Percentiles rank a stretch among this genome's conserved stretches.
Evolutionary conservation across 1,140 invertebrate genomes (phyloP).

Genomic region (Amphibalanus amphitrite): DNA sequence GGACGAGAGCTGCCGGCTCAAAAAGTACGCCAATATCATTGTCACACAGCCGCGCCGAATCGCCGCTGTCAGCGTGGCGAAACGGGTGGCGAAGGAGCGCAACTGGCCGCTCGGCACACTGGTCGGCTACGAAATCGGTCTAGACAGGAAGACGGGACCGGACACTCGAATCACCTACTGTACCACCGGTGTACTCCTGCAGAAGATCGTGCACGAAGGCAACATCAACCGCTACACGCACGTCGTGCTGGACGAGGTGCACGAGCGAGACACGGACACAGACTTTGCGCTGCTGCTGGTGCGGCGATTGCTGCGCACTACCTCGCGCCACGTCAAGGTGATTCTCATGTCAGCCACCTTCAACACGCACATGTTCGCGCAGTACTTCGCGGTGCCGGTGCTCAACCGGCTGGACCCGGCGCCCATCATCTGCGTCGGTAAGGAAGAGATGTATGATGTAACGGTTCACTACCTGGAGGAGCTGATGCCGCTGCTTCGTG

Average conservation of each 20-base stretch:
- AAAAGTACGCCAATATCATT: conserved; percentile 54
- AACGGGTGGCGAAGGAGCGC: conserved; percentile 37
- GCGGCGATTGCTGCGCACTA: conserved; percentile 48
- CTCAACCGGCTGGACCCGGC: conserved; percentile 28
- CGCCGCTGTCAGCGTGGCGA: conserved; percentile 60
- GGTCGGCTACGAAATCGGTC: conserved; percentile 64
- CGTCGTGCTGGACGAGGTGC: conserved; percentile 85
- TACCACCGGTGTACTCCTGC: conserved; percentile 50
- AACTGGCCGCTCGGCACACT: conserved; percentile 52
- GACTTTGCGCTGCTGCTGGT: conserved; percentile 79
- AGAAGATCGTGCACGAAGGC: conserved; percentile 39
- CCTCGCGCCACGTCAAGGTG: conserved; percentile 47
- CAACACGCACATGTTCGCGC: conserved; percentile 29
- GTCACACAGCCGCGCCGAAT: conserved; percentile 75
- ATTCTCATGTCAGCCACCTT: conserved; percentile 45
- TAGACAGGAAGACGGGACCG: conserved; percentile 32
- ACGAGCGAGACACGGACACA: conserved; percentile 86
- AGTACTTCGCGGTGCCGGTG: conserved; percentile 37
- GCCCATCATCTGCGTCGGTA: conserved; percentile 36
- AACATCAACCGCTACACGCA: conserved; percentile 53
- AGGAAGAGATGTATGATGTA: conserved; percentile 30
- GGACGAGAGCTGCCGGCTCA: conserved; percentile 41
- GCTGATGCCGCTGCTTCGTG: conserved; percentile 11
- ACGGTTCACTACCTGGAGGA: conserved; percentile 52
- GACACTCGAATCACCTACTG: conserved; percentile 75